phyloP scores from a whole-genome alignment of 2,888 invertebrate genomes.

The Sarcophaga subvicina region DNA sequence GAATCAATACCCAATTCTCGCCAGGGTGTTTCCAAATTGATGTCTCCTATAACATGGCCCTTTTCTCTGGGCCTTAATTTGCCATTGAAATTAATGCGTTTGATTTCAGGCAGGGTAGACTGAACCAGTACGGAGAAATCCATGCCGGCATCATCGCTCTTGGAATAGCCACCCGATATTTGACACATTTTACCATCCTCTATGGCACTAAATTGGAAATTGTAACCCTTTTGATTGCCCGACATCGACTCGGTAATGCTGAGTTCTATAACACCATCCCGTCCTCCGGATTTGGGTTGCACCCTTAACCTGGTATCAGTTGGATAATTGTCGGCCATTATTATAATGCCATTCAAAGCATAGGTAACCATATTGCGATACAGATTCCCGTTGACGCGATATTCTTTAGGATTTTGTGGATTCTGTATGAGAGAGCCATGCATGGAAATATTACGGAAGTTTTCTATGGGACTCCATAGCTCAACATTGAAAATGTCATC shows the following conservation, averaged over 20 bases:
- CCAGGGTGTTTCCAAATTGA: conserved; percentile 80
- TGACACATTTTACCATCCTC: conserved; percentile 82
- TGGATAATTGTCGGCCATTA: conserved; percentile 79
- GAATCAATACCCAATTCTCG: conserved; percentile 78
- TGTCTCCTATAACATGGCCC: conserved; percentile 73
- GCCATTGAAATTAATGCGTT: conserved; percentile 78
- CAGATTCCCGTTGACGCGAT: conserved; percentile 81
- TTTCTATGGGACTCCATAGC: conserved; percentile 79
- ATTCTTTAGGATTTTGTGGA: conserved; percentile 72
- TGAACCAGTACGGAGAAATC: conserved; percentile 80
- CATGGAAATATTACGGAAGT: conserved; percentile 80
- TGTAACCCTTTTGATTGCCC: conserved; percentile 73
- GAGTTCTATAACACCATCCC: conserved; percentile 79
- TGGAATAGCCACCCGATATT: conserved; percentile 80
- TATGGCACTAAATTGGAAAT: conserved; percentile 78
- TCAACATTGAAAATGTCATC: conserved; percentile 79
- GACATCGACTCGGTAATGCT: conserved; percentile 74
- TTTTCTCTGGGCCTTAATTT: conserved; percentile 72
- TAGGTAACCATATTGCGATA: conserved; percentile 81
- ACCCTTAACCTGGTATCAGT: conserved; percentile 81
- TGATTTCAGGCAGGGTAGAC: conserved; percentile 78
- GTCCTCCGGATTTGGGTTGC: conserved; percentile 81
- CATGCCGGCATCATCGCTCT: conserved; percentile 80
- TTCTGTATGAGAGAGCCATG: conserved; percentile 76
- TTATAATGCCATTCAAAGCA: conserved; percentile 81